Percentiles rank a stretch among this genome's conserved stretches.
Evolutionary conservation across 2,888 invertebrate species (phyloP).

Genomic region (Tenthredo scrophulariae): DNA sequence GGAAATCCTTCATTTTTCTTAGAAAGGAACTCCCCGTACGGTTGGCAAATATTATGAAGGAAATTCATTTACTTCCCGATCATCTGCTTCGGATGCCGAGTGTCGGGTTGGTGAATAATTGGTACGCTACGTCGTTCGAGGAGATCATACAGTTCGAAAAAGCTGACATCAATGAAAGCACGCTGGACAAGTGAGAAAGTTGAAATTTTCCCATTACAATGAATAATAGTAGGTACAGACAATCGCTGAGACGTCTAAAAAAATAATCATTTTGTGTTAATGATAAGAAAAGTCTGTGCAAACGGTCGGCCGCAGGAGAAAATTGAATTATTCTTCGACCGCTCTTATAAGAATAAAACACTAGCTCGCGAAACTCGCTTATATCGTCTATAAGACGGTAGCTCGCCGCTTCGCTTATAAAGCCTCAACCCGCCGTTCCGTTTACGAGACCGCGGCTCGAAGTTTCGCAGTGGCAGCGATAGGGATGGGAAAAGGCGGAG

Average conservation of each 20-base stretch:
- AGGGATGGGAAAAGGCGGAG: too few relatives aligned
- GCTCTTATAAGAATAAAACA: too few relatives aligned
- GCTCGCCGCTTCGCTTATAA: too few relatives aligned
- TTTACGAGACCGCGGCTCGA: too few relatives aligned
- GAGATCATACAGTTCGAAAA: constrained; percentile 97
- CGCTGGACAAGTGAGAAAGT: constrained; percentile 83
- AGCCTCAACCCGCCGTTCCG: too few relatives aligned
- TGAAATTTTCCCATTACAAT: background rate
- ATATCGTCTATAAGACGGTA: too few relatives aligned
- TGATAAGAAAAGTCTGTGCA: background rate
- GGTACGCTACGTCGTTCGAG: constrained; percentile 96
- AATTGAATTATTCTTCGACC: background rate
- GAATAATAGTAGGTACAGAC: background rate
- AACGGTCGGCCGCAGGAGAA: background rate
- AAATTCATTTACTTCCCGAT: constrained; percentile 96
- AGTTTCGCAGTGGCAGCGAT: too few relatives aligned
- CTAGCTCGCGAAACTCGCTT: too few relatives aligned
- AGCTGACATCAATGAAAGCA: constrained; percentile 84
- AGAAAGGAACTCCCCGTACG: constrained; percentile 98
- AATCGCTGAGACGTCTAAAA: background rate
- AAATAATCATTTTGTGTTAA: background rate
- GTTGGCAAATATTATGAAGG: constrained; percentile 99
- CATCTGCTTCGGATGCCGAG: constrained; percentile 96
- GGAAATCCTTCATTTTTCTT: constrained; percentile 95
- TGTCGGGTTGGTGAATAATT: constrained; percentile 94